Conservation (phyloP, 2,113 vertebrate genomes). For the Oxyruncus cristatus region DNA sequence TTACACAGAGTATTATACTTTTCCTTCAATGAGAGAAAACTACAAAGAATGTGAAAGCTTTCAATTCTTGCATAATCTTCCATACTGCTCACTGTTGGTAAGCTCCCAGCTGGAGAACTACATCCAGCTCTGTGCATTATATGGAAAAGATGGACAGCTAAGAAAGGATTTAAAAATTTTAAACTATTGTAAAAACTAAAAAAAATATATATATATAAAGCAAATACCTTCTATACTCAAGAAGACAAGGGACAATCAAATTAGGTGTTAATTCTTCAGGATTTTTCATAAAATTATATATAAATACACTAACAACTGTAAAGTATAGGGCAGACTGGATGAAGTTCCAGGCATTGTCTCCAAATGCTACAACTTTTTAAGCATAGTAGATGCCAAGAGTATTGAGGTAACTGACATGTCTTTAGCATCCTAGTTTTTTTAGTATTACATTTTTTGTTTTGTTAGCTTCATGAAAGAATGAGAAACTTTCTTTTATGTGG, state of each 20-base stretch:
- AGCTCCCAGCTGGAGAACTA: not conserved
- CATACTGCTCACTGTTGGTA: not conserved
- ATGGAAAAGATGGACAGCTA: accelerated
- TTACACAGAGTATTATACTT: not conserved
- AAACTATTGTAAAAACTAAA: not conserved
- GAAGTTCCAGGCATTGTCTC: not conserved
- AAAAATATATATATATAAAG: not conserved
- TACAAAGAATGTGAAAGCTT: not conserved
- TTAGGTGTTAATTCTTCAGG: not conserved
- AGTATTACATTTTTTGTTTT: not conserved
- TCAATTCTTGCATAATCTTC: not conserved
- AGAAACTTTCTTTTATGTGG: not conserved
- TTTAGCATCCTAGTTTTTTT: not conserved
- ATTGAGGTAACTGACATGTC: not conserved
- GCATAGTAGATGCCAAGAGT: not conserved
- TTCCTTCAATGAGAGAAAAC: not conserved
- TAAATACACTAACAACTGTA: not conserved
- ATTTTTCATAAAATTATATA: not conserved
- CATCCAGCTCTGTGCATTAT: not conserved
- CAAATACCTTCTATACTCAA: not conserved
- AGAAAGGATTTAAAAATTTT: not conserved
- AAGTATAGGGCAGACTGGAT: not conserved
- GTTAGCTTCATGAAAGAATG: not conserved
- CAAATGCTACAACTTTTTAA: not conserved
- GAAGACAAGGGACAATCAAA: not conserved